phyloP scores from a whole-genome alignment of 2,113 vertebrate species.

The Aramus guarauna region DNA sequence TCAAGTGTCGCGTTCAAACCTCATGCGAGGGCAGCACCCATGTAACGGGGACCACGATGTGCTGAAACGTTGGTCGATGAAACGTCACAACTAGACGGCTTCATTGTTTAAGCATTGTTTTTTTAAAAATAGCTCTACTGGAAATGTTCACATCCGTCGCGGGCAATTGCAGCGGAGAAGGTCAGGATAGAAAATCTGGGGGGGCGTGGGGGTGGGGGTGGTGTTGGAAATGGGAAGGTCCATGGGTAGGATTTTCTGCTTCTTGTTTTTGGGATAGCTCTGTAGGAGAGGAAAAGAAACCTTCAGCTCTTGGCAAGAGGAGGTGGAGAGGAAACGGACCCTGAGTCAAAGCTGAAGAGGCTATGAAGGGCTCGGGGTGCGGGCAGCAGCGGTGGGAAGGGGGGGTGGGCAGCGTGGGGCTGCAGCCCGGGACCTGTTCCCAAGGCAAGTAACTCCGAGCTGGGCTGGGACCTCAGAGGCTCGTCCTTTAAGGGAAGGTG shows the following conservation, averaged over 20 bases:
- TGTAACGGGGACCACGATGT: neutral
- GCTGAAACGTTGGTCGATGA: neutral
- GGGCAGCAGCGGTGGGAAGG: neutral
- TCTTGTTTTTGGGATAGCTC: neutral
- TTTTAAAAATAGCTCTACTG: neutral
- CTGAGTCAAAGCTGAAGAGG: neutral
- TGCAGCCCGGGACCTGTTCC: neutral
- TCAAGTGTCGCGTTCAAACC: neutral
- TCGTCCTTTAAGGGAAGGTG: neutral
- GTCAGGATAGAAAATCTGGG: neutral
- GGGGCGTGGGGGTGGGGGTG: too few species aligned
- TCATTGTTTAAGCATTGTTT: neutral
- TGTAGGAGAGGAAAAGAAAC: neutral
- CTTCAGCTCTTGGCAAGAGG: neutral
- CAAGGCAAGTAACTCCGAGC: accelerated
- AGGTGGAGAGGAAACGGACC: neutral
- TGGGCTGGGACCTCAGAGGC: neutral
- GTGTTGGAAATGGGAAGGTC: neutral
- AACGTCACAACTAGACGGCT: neutral
- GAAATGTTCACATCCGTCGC: neutral
- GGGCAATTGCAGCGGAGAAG: neutral
- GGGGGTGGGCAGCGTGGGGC: neutral
- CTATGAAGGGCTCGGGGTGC: neutral
- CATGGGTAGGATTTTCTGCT: neutral
- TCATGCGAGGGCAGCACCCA: neutral